Evolutionary conservation across 2,797 vertebrate species (phyloP).

Genomic region (Nasua narica): DNA sequence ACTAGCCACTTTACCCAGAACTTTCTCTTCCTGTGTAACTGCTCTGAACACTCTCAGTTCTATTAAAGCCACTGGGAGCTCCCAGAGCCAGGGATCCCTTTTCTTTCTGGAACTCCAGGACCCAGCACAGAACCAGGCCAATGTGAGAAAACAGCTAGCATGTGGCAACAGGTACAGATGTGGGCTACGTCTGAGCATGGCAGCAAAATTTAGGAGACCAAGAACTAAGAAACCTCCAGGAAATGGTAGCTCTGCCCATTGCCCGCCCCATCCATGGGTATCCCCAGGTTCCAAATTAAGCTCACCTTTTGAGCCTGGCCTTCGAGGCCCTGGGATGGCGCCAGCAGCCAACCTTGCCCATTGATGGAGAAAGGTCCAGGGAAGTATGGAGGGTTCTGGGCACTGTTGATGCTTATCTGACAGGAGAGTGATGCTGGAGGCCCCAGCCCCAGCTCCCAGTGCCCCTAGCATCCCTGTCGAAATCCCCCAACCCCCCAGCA

Average conservation of each 20-base stretch:
- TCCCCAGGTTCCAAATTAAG: rapidly evolving
- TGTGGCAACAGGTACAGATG: neutral
- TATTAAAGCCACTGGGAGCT: neutral
- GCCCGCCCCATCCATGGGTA: too few species aligned
- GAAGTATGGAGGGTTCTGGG: conserved; percentile 61
- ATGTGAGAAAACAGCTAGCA: neutral
- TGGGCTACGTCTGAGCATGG: neutral
- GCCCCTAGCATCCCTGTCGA: rapidly evolving
- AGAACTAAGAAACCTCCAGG: neutral
- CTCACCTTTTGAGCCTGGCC: conserved; percentile 77
- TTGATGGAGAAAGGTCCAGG: conserved; percentile 77
- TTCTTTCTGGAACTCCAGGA: neutral
- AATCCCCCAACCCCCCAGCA: neutral
- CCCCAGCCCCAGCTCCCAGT: neutral
- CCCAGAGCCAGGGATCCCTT: neutral
- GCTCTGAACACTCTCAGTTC: neutral
- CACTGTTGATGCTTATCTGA: conserved; percentile 78
- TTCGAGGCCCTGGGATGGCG: conserved; percentile 75
- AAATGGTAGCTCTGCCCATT: neutral
- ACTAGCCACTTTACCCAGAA: neutral
- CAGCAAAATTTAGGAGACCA: neutral
- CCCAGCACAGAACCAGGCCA: neutral
- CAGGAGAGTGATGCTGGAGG: neutral
- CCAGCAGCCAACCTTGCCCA: conserved; percentile 69
- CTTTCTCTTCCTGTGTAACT: neutral